These are phyloP conservation scores for Sebastes variabilis DNA, from an alignment of 2,797 vertebrate species.

Conservation along the genomic window DNA sequence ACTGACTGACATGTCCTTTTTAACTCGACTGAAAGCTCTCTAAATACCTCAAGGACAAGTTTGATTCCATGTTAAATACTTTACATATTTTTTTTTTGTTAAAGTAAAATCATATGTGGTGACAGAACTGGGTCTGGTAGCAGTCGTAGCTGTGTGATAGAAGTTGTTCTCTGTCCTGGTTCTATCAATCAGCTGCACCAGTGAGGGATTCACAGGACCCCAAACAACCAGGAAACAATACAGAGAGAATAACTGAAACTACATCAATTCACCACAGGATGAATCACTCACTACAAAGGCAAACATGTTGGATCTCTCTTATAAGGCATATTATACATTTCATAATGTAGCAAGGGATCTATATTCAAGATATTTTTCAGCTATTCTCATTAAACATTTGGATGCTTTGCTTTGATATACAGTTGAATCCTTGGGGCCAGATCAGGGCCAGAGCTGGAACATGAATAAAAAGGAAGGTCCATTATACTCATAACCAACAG, in stretches of 20 bases:
- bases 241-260: conserved; percentile 46
- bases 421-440: conserved; percentile 27
- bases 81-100: background rate
- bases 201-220: conserved; percentile 45
- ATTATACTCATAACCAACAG: conserved; percentile 51
- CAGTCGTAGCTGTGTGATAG: conserved; percentile 46
- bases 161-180: conserved; percentile 70
- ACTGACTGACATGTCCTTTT: conserved; percentile 20
- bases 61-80: conserved; percentile 48
- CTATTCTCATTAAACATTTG: conserved; percentile 41
- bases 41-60: conserved; percentile 34
- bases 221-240: conserved; percentile 51
- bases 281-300: conserved; percentile 38
- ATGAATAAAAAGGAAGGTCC: conserved; percentile 50
- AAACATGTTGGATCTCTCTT: conserved; percentile 29
- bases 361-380: conserved; percentile 8
- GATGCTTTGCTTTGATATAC: conserved; percentile 45
- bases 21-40: conserved; percentile 19
- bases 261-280: conserved; percentile 37
- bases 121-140: conserved; percentile 80
- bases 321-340: conserved; percentile 3
- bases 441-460: conserved; percentile 51
- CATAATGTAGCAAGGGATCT: conserved; percentile 10
- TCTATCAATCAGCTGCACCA: conserved; percentile 70
- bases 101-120: conserved; percentile 44